Conservation (phyloP, 2,888 invertebrate species). For the Eristalinus aeneus region DNA sequence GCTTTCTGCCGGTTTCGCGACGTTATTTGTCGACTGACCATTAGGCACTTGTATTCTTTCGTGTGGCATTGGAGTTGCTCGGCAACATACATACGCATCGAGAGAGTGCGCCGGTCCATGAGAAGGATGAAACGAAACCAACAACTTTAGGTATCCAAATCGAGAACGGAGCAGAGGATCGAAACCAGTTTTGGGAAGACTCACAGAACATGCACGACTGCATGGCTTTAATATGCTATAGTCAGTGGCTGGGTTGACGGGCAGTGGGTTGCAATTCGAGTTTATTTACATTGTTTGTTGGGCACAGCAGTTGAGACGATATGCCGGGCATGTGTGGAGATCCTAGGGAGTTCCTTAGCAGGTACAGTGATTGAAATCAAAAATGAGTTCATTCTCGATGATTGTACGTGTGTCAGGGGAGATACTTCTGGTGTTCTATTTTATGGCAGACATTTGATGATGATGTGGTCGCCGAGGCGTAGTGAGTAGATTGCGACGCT, state of each 20-base stretch:
- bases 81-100: background rate
- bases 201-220: constrained; percentile 47
- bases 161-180: constrained; percentile 63
- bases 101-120: constrained; percentile 28
- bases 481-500: too few relatives aligned
- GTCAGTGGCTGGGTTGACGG: constrained; percentile 27
- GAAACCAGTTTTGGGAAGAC: constrained; percentile 58
- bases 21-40: constrained; percentile 68
- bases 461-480: too few relatives aligned
- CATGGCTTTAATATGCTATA: constrained; percentile 46
- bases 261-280: constrained; percentile 41
- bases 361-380: background rate
- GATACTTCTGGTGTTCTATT: background rate
- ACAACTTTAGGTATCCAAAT: constrained; percentile 51
- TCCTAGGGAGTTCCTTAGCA: constrained; percentile 20
- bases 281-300: constrained; percentile 30
- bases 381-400: background rate
- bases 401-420: background rate
- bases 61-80: constrained; percentile 54
- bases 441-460: background rate
- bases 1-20: constrained; percentile 68
- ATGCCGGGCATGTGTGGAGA: constrained; percentile 15
- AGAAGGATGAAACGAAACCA: constrained; percentile 42
- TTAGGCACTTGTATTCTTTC: constrained; percentile 69
- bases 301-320: background rate